Base-by-base conservation (phyloP, 1,140 invertebrate species). In the Hirudo medicinalis region DNA sequence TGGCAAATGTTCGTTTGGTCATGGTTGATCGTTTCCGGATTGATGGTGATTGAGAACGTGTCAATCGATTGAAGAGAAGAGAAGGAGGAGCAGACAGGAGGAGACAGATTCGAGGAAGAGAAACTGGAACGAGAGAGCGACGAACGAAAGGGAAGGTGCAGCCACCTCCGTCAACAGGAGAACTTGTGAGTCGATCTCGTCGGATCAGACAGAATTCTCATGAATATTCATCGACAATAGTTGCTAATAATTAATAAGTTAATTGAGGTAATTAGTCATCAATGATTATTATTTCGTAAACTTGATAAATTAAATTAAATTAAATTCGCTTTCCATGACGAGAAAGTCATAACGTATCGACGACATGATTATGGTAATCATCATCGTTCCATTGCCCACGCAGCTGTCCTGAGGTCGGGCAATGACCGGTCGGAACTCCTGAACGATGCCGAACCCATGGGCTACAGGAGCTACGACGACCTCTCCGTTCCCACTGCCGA, bases 71-170 rank as follows among this genome's bases (percentile, higher is more conserved):
- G n/a, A 29, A 25, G 76, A 88, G 91, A 93, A 77, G 90, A 86
- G 91, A 49, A 88, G 88, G 74, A 83, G 89, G 0, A 90, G 92
- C 79, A 85, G 91, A 71, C 84, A 86, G 9, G 89, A 91, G 77
- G 91, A 93, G 76, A 87, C 89, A 9, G 83, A 88, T 72, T 75
- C 75, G 13, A 75, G 79, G 57, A 74, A 78, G 53, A 74, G 77
- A 36, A 77, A 76, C 60, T 81, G 80, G 80, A 78, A 76, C 68
- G 79, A 80, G 70, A 76, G 76, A 67, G 79, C 79, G 76, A 77
- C 78, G 17, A 76, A 79, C 57, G 57, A 63, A 63, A 63, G 57
- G 20, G 57, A 54, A 0, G 22, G 29, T 27, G 53, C 69, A 60
- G 69, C 69, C 17, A n/a, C 15, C 20, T 20, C 70, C 5, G 55